These are phyloP conservation scores for Gryon sp. DNA, from an alignment of 1,140 invertebrate genomes.

Conservation along the genomic window DNA sequence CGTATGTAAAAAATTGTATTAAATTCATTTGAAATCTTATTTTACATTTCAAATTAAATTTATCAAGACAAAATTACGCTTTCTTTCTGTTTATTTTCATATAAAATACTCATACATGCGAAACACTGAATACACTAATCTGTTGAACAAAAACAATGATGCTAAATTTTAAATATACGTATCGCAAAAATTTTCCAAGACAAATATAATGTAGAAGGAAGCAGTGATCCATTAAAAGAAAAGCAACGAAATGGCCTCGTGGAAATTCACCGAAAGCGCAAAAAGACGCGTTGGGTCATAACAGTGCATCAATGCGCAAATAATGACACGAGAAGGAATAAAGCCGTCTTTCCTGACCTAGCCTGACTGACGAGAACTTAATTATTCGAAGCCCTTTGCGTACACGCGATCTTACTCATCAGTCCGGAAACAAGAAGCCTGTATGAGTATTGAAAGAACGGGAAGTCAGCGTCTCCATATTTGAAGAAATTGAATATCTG, in stretches of 20 bases:
- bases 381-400: slow-evolving; percentile 72
- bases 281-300: slow-evolving; percentile 69
- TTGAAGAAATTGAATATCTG: slow-evolving; percentile 36
- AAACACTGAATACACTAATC: slow-evolving; percentile 7
- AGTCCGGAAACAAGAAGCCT: slow-evolving; percentile 73
- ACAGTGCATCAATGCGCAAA: slow-evolving; percentile 75
- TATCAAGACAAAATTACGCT: too few relatives aligned
- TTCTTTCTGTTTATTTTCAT: too few relatives aligned
- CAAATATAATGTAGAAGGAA: slow-evolving; percentile 26
- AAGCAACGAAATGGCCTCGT: slow-evolving; percentile 67
- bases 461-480: slow-evolving; percentile 53
- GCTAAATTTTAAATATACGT: slow-evolving; percentile 48
- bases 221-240: slow-evolving; percentile 64
- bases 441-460: slow-evolving; percentile 49
- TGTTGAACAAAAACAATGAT: slow-evolving; percentile 10
- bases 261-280: slow-evolving; percentile 70
- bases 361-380: slow-evolving; percentile 71
- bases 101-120: too few relatives aligned
- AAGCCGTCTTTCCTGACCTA: slow-evolving; percentile 70
- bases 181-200: slow-evolving; percentile 57
- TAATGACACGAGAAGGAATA: slow-evolving; percentile 75
- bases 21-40: too few relatives aligned
- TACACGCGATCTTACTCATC: slow-evolving; percentile 76
- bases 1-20: neutral
- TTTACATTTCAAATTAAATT: too few relatives aligned